Base-by-base conservation (phyloP, 2,113 vertebrate genomes). In the Steatornis caripensis region DNA sequence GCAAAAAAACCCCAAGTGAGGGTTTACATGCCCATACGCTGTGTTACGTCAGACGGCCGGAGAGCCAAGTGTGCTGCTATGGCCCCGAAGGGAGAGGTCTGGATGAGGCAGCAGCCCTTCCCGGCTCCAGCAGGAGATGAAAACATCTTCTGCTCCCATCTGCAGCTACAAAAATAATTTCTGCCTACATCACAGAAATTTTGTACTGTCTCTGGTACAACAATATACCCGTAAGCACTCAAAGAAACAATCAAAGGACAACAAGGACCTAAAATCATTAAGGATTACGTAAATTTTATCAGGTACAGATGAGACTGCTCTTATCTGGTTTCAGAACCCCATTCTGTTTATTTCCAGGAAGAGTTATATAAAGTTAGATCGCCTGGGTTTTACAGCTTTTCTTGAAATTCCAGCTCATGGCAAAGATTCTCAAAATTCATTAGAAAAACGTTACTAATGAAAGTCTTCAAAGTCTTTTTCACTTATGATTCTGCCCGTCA, bases 121-220 rank as follows among this genome's bases (percentile, higher is more conserved):
- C 51, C 10, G 22, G 15, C 53, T 90, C 27, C 32, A 49, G 37
- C 15, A 81, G 27, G 23, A 61, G 29, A n/a, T 4, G 46, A 11
- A 48, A 24, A 9, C 19, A 66, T 32, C 21, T 74, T 60, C 43
- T 12, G 36, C 4, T 43, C 27, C 9, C 30, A 30, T 5, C 20
- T 22, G 15, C 0, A 0, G 29, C 11, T 17, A 91, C 10, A 45
- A 48, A 89, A 82, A 30, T 39, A 8, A 69, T 37, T 82, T 78
- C 43, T 60, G 43, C 46, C 48, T 34, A 37, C 3, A 27, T 4
- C 43, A 46, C 2, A 46, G 34, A 90, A 62, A 22, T 58, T 87
- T 69, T 39, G 39, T 6, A 11, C 7, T 0, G 0, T n/a, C 57
- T 36, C 19, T 8, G 8, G 9, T 5, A 72, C 20, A 76, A 46